Evolutionary conservation across 37 sponge, comb jelly and placozoan species (phyloP).

Genomic region (Halichondria panicea): DNA sequence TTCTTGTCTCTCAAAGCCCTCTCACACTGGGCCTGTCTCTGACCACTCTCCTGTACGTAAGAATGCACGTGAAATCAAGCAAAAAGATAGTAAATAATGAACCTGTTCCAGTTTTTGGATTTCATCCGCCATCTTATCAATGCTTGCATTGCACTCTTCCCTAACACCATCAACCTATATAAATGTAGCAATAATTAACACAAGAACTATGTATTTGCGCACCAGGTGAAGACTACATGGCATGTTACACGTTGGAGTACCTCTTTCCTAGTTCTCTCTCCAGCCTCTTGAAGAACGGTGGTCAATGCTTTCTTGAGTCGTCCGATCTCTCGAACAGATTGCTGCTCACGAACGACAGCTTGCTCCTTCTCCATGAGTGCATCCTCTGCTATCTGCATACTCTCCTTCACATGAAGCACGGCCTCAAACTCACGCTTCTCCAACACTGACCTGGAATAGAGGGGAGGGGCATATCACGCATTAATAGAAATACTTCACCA

Average conservation of each 20-base stretch:
- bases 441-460: slow-evolving; percentile 15
- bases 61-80: background rate
- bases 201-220: background rate
- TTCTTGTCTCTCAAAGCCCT: slow-evolving; percentile 60
- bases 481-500: background rate
- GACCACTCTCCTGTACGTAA: slow-evolving; percentile 64
- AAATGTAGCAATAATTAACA: background rate
- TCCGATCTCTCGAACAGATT: slow-evolving; percentile 52
- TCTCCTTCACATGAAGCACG: slow-evolving; percentile 83
- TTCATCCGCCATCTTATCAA: slow-evolving; percentile 76
- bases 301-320: slow-evolving; percentile 62
- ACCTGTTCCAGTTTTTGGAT: slow-evolving; percentile 79
- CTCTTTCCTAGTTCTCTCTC: slow-evolving; percentile 72
- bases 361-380: slow-evolving; percentile 90
- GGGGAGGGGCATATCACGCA: background rate
- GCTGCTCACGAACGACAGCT: slow-evolving; percentile 70
- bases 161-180: slow-evolving; percentile 54
- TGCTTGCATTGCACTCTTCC: slow-evolving; percentile 77
- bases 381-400: slow-evolving; percentile 83
- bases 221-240: background rate
- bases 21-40: slow-evolving; percentile 59
- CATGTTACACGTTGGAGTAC: too few relatives aligned
- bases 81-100: background rate
- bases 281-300: slow-evolving; percentile 74
- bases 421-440: slow-evolving; percentile 72